Percentiles rank a stretch among this genome's conserved stretches.
These are phyloP conservation scores for Phrixothrix hirtus DNA, from an alignment of 2,888 invertebrate genomes.

Conservation along the genomic window DNA sequence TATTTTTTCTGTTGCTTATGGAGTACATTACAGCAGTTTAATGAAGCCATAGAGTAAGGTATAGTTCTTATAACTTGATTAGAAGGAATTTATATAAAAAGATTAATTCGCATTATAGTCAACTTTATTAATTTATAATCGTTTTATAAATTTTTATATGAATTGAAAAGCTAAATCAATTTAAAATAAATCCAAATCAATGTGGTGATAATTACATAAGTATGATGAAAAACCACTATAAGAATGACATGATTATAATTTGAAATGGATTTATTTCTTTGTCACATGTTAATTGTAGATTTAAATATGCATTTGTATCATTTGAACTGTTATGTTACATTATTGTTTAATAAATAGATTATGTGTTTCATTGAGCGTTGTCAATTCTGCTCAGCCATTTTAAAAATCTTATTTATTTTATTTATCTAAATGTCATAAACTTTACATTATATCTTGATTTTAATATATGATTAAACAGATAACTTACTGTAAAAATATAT, in stretches of 20 bases:
- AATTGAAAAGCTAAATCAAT: constrained; percentile 50
- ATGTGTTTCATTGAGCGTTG: constrained; percentile 49
- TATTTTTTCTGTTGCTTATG: too few species aligned
- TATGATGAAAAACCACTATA: constrained; percentile 19
- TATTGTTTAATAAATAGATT: constrained; percentile 44
- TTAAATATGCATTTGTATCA: constrained; percentile 44
- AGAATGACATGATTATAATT: constrained; percentile 38
- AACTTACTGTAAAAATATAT: constrained; percentile 37
- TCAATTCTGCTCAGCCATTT: constrained; percentile 45
- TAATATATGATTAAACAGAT: constrained; percentile 17
- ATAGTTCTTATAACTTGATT: too few species aligned
- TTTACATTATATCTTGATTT: constrained; percentile 27
- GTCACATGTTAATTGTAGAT: constrained; percentile 48
- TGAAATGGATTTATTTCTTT: constrained; percentile 51
- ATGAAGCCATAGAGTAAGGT: too few species aligned
- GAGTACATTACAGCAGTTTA: too few species aligned
- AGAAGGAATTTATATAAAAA: too few species aligned
- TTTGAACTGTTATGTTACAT: constrained; percentile 23
- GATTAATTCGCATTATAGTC: constrained; percentile 52
- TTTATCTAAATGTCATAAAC: constrained; percentile 15
- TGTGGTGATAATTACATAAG: constrained; percentile 26
- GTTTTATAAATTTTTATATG: constrained; percentile 59
- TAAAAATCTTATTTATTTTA: constrained; percentile 6
- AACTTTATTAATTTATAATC: constrained; percentile 59
- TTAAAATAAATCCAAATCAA: constrained; percentile 53